Conservation (phyloP, 2,113 vertebrate species). For the Brachyhypopomus occidentalis region DNA sequence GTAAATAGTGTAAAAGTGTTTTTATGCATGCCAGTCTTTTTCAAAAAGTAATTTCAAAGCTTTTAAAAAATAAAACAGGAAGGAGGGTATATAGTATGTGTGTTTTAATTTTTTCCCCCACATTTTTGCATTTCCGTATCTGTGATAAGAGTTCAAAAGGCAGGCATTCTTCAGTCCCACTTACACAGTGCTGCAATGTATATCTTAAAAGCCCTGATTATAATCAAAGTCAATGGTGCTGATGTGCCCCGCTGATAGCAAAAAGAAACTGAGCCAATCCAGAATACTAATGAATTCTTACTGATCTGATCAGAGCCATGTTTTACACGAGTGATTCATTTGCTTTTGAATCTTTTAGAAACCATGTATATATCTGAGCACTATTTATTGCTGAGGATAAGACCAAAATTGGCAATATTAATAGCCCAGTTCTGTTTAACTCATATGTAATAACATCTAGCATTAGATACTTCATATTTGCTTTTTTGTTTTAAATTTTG, state of each 20-base stretch:
- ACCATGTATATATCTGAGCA: constrained; percentile 9
- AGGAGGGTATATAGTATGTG: constrained; percentile 51
- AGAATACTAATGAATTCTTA: constrained; percentile 32
- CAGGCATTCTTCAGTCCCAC: constrained; percentile 45
- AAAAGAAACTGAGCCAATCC: constrained; percentile 34
- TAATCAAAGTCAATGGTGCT: constrained; percentile 66
- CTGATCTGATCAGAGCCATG: constrained; percentile 29
- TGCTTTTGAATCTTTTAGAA: not conserved
- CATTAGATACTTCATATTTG: not conserved
- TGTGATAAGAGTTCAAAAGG: constrained; percentile 65
- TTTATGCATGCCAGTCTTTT: constrained; percentile 18
- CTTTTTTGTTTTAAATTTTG: too few species aligned
- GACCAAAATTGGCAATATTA: not conserved
- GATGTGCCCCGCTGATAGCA: constrained; percentile 62
- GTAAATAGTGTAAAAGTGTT: constrained; percentile 67
- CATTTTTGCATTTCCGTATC: constrained; percentile 28
- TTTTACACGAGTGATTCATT: constrained; percentile 3
- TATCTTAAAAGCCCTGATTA: constrained; percentile 68
- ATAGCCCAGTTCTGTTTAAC: not conserved
- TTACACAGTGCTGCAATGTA: constrained; percentile 56
- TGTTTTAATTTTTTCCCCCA: constrained; percentile 16
- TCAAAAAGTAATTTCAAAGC: constrained; percentile 10
- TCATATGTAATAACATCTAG: not conserved
- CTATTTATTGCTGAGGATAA: not conserved
- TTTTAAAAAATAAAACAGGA: constrained; percentile 16